Base-by-base conservation (phyloP, 2,888 invertebrate genomes). In the Zootermopsis nevadensis region DNA sequence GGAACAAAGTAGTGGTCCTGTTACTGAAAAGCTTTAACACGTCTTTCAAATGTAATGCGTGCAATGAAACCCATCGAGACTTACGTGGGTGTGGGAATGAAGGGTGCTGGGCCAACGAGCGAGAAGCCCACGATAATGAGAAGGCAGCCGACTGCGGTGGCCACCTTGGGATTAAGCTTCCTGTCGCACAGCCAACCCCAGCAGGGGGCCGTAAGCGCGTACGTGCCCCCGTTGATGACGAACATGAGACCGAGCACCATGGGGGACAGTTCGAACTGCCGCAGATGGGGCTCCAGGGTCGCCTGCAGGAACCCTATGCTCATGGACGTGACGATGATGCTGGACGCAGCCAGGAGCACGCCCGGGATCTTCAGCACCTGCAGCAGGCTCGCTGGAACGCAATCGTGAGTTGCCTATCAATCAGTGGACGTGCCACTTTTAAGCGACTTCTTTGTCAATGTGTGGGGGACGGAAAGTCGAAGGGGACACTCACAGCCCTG, bases 291-390 rank as follows among this genome's bases (percentile, higher is more conserved):
- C 86, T 97, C 96, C 33, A 98, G 90, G 0, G 97, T 97, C 0
- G 98, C 97, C 88, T 96, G 95, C 33, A 98, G 91, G 89, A 97
- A 98, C 31, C 96, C 96, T 80, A 96, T 95, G 86, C 95, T 95
- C 91, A 95, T 93, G 85, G 95, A 95, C 0, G 95, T 95, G 0
- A 92, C 93, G 84, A 95, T 92, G 87, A 96, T 95, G 87, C 94
- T 95, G 83, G 92, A 89, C 69, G 94, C 92, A 0, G 95, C 92
- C 67, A 96, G 88, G 66, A 94, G 88, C 2, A 96, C 94, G 33
- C 95, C 94, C n/a, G 96, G 96, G 82, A 96, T 94, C 87, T 90
- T 93, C 77, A 96, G 89, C 22, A 94, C 91, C 77, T 91, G 91
- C 83, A 93, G 89, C 88, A 95, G 91, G 30, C 94, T 93, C 0